Percentiles rank a stretch among this genome's conserved stretches.
Conservation (phyloP, 2,113 vertebrate genomes). For the Notechis scutatus region DNA sequence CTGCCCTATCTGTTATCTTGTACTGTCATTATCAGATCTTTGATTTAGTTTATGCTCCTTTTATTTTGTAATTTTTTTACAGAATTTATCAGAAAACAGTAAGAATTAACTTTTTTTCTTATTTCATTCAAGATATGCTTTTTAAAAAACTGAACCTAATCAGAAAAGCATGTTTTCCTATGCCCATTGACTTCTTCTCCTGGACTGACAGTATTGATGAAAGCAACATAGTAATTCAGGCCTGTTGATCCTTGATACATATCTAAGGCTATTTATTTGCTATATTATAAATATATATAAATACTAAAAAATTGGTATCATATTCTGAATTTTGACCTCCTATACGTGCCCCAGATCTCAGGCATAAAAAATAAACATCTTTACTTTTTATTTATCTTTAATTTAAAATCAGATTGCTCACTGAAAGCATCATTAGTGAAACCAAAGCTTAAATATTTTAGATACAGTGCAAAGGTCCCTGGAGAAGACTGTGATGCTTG, state of each 20-base stretch:
- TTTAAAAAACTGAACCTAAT: neutral
- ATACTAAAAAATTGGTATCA: neutral
- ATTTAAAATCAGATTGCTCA: neutral
- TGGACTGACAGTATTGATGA: neutral
- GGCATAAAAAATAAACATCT: neutral
- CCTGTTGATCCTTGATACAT: neutral
- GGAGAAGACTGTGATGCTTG: neutral
- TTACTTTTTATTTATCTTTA: neutral
- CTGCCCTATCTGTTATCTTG: neutral
- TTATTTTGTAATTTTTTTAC: neutral
- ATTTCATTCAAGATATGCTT: neutral
- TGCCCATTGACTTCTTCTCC: neutral
- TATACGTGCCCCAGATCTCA: neutral
- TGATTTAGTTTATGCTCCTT: neutral
- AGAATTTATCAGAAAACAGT: neutral
- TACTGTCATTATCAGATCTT: neutral
- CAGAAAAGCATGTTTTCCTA: neutral
- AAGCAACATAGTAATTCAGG: neutral
- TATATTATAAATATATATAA: neutral
- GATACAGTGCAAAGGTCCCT: neutral
- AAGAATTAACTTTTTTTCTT: neutral
- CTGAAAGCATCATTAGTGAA: neutral
- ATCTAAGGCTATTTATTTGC: neutral
- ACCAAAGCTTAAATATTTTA: neutral
- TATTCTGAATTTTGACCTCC: neutral